A percentile compares a stretch with the other conserved stretches of the same genome.
phyloP scores from a whole-genome alignment of 1,140 invertebrate species.

The roundworm (Caenorhabditis elegans) region WBcel235 BX284606.5:8233001-8233500 shows the following conservation, averaged over 20 bases:
- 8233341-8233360: too few relatives aligned
- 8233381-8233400: too few relatives aligned
- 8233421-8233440: too few relatives aligned
- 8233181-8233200: conserved; percentile 13
- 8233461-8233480: too few relatives aligned
- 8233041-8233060: background rate
- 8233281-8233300: background rate
- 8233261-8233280: background rate
- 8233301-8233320: background rate
- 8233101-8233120: conserved; percentile 3
- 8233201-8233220: background rate
- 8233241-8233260: background rate
- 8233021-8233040: background rate
- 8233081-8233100: background rate
- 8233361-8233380: too few relatives aligned
- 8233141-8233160: background rate
- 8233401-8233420: too few relatives aligned
- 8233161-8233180: background rate
- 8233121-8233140: background rate
- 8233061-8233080: background rate
- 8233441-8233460: too few relatives aligned
- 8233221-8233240: conserved; percentile 14
- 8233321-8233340: too few relatives aligned
- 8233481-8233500: too few relatives aligned
- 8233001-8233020: background rate